Evolutionary conservation across 2,797 vertebrate species (phyloP).

Genomic region (Thalassophryne amazonica): DNA sequence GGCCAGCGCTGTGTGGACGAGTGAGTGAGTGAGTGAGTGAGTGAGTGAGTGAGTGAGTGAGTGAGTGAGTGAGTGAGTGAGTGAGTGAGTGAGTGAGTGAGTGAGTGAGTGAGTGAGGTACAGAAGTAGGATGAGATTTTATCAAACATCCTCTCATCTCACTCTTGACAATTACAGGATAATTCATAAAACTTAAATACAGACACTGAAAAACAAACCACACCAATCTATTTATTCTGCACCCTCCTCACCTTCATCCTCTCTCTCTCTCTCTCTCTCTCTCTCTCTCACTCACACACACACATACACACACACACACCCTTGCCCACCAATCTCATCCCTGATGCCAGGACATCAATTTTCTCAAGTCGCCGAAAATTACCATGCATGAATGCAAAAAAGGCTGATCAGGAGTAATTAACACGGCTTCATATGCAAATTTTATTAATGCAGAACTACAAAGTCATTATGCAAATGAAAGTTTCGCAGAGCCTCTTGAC

Average conservation of each 20-base stretch:
- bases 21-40: background rate
- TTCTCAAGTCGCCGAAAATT: constrained; percentile 99
- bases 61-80: background rate
- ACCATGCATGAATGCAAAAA: constrained; percentile 99
- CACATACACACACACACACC: constrained; percentile 30
- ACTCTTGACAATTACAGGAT: constrained; percentile 55
- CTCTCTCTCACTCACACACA: constrained; percentile 22
- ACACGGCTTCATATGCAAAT: constrained; percentile 99
- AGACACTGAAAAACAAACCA: constrained; percentile 25
- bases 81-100: background rate
- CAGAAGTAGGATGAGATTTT: constrained; percentile 37
- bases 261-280: background rate
- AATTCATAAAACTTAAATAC: constrained; percentile 46
- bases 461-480: constrained; percentile 99
- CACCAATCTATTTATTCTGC: constrained; percentile 23
- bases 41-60: background rate
- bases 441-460: constrained; percentile 99
- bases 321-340: constrained; percentile 73
- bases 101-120: background rate
- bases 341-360: constrained; percentile 97
- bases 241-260: constrained; percentile 7
- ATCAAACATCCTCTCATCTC: constrained; percentile 48
- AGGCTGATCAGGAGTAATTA: constrained; percentile 99
- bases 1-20: constrained; percentile 11
- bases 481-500: constrained; percentile 99